Base-by-base conservation (phyloP, 1,140 invertebrate species). In the Ephestia elutella region DNA sequence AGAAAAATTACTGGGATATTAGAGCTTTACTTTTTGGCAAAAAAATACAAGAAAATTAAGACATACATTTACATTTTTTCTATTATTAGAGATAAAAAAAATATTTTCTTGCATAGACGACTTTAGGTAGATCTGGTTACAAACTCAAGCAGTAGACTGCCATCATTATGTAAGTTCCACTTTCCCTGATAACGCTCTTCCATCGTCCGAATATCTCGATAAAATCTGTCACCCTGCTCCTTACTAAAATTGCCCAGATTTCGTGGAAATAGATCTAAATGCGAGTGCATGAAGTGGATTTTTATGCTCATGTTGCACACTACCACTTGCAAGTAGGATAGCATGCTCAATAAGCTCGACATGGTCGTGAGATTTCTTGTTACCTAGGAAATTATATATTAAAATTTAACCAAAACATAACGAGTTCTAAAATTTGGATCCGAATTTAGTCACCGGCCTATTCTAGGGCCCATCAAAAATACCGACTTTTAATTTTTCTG, bases 231-330 rank as follows among this genome's bases (percentile, higher is more conserved):
- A 13, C 51, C 35, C 50, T 62, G 44, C 44, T 60, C 55, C 13
- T 65, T 28, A 25, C 59, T 62, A 18, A 56, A 25, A 20, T 58
- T 38, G 21, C 49, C 9, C 17, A 60, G 17, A 65, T 51, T 61
- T 58, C 57, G 28, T 53, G 56, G 55, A 57, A 57, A 65, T 8
- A n/a, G 17, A 21, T 61, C 58, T 21, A 60, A 32, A 57, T 57
- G 35, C 25, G 59, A 32, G 53, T 65, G 59, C 13, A 64, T 20
- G 30, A 35, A 64, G 20, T 65, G 58, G 4, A 60, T n/a, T 54
- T 64, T 60, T 44, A 64, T 57, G n/a, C n/a, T n/a, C n/a, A n/a
- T n/a, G n/a, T n/a, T 50, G 49, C 49, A 50, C 11, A 3, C 49
- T 18, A 50, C 3, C 4, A 10, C 11, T 50, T 50, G n/a, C 49